Evolutionary conservation across 2,888 invertebrate species (phyloP).

Genomic region (Diabrotica balteata): DNA sequence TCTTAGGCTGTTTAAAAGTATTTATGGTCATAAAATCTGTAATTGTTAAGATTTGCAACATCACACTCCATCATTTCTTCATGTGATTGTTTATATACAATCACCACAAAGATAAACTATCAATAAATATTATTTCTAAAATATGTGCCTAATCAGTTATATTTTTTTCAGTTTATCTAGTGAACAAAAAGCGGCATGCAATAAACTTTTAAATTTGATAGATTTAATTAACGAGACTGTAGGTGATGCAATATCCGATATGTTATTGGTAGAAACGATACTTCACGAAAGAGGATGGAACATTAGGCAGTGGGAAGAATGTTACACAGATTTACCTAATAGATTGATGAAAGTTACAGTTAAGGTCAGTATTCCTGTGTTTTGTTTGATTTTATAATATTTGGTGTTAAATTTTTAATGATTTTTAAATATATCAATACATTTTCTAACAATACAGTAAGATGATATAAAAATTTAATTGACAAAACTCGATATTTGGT

Average conservation of each 20-base stretch:
- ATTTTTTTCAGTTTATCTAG: slow-evolving; percentile 29
- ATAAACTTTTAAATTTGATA: slow-evolving; percentile 72
- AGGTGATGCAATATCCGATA: slow-evolving; percentile 96
- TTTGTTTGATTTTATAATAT: too few species aligned
- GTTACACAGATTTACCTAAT: slow-evolving; percentile 89
- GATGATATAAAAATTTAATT: too few species aligned
- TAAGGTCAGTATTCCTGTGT: slow-evolving; percentile 58
- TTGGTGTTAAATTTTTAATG: neutral
- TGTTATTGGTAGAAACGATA: slow-evolving; percentile 92
- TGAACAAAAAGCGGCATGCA: slow-evolving; percentile 66
- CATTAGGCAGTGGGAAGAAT: slow-evolving; percentile 78
- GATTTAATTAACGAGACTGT: slow-evolving; percentile 93
- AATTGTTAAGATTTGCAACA: too few species aligned
- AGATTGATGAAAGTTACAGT: slow-evolving; percentile 88
- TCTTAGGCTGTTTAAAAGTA: too few species aligned
- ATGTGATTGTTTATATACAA: too few species aligned
- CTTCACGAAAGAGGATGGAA: slow-evolving; percentile 83
- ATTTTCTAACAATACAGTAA: too few species aligned
- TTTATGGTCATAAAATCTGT: too few species aligned
- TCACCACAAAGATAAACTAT: too few species aligned
- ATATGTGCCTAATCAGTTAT: neutral
- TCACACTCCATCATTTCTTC: too few species aligned
- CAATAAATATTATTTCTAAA: too few species aligned
- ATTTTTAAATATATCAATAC: neutral
- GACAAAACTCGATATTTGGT: too few species aligned